A percentile compares a stretch with the other conserved stretches of the same genome.
Conservation (phyloP, 2,113 vertebrate species). For the Zootoca vivipara region DNA sequence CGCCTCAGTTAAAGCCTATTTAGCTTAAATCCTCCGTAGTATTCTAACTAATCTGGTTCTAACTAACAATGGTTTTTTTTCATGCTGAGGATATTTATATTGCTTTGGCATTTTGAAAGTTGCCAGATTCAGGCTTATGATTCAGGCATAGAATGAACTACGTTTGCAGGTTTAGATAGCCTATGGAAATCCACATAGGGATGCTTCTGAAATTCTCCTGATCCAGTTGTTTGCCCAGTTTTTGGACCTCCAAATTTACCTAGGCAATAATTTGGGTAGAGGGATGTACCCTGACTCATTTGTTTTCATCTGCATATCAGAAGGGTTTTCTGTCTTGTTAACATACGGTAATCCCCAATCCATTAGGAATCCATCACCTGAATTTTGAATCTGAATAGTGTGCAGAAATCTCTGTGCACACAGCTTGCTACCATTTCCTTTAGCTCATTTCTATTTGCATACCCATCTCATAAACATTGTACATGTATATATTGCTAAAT, state of each 20-base stretch:
- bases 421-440: background rate
- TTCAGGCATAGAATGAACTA: background rate
- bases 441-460: background rate
- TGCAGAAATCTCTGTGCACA: background rate
- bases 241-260: background rate
- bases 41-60: background rate
- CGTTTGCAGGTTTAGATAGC: background rate
- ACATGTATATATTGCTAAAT: background rate
- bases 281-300: background rate
- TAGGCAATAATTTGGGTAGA: background rate
- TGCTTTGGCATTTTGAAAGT: background rate
- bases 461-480: background rate
- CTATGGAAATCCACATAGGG: background rate
- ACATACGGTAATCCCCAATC: background rate
- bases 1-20: slow-evolving; percentile 26
- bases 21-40: background rate
- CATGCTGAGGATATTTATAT: background rate
- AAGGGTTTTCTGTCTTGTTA: background rate
- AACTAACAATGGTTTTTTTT: background rate
- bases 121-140: background rate
- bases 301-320: background rate
- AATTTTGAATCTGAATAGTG: background rate
- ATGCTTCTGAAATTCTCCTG: background rate
- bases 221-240: background rate
- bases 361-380: background rate